A percentile compares a stretch with the other conserved stretches of the same genome.
Conservation (phyloP, 2,113 vertebrate species). For the Cromileptes altivelis region DNA sequence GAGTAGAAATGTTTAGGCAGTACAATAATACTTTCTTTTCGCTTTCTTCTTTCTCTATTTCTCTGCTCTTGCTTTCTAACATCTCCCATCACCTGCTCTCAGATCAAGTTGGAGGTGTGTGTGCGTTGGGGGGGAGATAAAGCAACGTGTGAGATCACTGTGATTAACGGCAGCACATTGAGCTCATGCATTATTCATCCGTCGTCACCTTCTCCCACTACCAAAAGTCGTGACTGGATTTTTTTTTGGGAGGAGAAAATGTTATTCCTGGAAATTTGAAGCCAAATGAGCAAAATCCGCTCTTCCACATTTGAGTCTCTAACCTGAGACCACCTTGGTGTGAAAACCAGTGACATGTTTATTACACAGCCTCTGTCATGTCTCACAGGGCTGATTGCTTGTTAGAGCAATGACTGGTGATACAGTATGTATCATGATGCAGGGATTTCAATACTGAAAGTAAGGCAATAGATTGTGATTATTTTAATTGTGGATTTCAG, state of each 20-base stretch:
- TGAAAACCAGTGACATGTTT: slow-evolving; percentile 20
- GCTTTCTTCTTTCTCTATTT: not conserved
- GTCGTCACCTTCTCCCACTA: slow-evolving; percentile 60
- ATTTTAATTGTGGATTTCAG: too few relatives aligned
- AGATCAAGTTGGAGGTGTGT: slow-evolving; percentile 31
- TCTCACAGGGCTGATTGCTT: not conserved
- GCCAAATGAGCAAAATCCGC: slow-evolving; percentile 55
- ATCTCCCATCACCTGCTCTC: slow-evolving; percentile 40
- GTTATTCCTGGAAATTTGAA: slow-evolving; percentile 63
- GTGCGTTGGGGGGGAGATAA: not conserved
- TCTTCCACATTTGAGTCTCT: slow-evolving; percentile 13
- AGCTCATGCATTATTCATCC: slow-evolving; percentile 80
- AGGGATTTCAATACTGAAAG: too few relatives aligned
- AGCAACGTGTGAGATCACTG: slow-evolving; percentile 38
- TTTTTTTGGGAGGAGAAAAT: not conserved
- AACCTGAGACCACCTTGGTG: slow-evolving; percentile 20
- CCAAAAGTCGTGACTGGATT: slow-evolving; percentile 68
- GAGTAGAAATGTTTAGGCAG: slow-evolving; percentile 15
- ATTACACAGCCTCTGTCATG: slow-evolving; percentile 20
- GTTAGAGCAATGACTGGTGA: not conserved
- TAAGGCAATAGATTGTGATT: too few relatives aligned
- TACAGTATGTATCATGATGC: too few relatives aligned
- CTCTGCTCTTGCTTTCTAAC: not conserved
- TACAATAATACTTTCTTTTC: not conserved
- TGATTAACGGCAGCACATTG: slow-evolving; percentile 69